Evolutionary conservation across 2,113 vertebrate genomes (phyloP), one percentile per base, ranked within the genome.

Genomic region (Macaca nemestrina): DNA sequence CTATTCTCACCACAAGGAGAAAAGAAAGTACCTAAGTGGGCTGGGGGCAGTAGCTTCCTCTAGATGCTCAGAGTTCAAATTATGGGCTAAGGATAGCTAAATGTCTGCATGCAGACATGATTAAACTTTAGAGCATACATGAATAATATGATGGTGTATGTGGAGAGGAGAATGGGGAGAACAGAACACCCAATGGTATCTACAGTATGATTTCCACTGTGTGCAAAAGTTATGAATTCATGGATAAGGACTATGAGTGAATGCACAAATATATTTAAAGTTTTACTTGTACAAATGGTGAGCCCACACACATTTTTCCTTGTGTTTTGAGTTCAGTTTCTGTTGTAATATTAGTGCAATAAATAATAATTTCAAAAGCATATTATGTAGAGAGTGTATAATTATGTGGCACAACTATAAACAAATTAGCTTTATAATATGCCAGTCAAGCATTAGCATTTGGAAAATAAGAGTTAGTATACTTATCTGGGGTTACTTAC

Each of bases 291-390:
- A 61, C 40, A 92, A 96, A 68, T 59, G 25, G 61, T 6, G 30
- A 95, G 75, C 76, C 85, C 93, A 93, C 91, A 96, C 95, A 79
- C 70, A 85, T 81, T 91, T 86, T 84, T 73, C 87, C 90, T 97
- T 59, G 18, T 90, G 93, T 73, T 92, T 75, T 76, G 72, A 82
- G 68, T 97, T 96, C 67, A 78, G 78, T 92, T 94, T 90, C 78
- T 97, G n/a, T 93, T 94, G 78, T 43, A 91, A 79, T 38, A 89
- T 88, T 94, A 89, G 82, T 93, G 68, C n/a, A 97, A 88, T 96
- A 97, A 97, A 88, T 96, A 97, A 97, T 96, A 84, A 97, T 96
- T 94, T 97, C 72, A 79, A 96, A 93, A 89, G 59, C 59, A 79
- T n/a, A 79, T 82, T 90, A 94, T 18, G 75, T 52, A 83, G 11